Evolutionary conservation across 2,888 invertebrate genomes (phyloP).

Genomic region (Ischnura elegans): DNA sequence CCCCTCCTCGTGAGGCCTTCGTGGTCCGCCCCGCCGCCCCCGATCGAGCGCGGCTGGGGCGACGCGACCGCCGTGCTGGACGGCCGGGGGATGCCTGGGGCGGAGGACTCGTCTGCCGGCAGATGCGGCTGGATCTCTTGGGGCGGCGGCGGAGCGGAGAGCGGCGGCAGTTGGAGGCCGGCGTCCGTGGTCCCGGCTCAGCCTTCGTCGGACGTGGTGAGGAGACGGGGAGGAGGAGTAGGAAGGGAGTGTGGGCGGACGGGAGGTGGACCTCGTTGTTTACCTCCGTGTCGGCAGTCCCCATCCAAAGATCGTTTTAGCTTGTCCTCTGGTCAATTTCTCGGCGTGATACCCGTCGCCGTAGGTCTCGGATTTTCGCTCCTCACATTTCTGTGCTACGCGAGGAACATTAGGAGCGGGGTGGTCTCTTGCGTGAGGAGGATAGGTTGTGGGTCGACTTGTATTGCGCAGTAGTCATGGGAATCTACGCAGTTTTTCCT

Average conservation of each 20-base stretch:
- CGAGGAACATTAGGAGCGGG: not conserved
- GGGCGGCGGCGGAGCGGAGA: slow-evolving; percentile 8
- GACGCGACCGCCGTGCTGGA: not conserved
- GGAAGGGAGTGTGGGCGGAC: not conserved
- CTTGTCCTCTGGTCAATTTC: not conserved
- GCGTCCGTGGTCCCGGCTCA: slow-evolving; percentile 26
- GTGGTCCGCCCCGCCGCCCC: slow-evolving; percentile 24
- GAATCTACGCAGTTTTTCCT: not conserved
- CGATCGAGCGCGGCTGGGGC: slow-evolving; percentile 6
- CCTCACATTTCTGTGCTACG: not conserved
- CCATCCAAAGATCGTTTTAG: not conserved
- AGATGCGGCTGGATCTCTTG: slow-evolving; percentile 29
- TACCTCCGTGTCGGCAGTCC: not conserved
- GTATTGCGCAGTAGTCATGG: not conserved
- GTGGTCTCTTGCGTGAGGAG: not conserved
- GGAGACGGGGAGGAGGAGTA: not conserved
- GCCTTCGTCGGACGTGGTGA: slow-evolving; percentile 31
- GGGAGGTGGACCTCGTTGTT: slow-evolving; percentile 11
- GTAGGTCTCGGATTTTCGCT: not conserved
- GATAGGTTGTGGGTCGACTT: not conserved
- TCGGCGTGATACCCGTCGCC: not conserved
- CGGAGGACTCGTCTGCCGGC: slow-evolving; percentile 16
- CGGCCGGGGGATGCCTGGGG: not conserved
- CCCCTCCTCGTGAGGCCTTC: slow-evolving; percentile 30
- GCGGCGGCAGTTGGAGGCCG: slow-evolving; percentile 30